Conservation (phyloP, 2,113 vertebrate species). For the Panthera tigris region DNA sequence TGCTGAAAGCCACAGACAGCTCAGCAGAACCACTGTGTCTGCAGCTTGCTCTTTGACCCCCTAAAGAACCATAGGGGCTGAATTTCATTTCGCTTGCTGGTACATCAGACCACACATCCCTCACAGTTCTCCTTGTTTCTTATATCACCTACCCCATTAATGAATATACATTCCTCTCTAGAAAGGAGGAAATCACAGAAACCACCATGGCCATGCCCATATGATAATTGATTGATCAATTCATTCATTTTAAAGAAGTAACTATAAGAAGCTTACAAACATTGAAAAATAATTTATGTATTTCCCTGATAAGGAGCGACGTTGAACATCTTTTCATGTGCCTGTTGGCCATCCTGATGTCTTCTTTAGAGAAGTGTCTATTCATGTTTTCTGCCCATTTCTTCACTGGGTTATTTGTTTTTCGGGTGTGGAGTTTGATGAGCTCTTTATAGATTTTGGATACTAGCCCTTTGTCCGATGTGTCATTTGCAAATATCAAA, state of each 20-base stretch:
- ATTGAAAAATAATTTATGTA: neutral
- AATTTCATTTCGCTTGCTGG: neutral
- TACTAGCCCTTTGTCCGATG: too few species aligned
- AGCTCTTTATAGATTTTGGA: too few species aligned
- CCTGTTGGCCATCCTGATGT: too few species aligned
- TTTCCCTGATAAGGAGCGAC: too few species aligned
- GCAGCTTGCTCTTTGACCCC: constrained; percentile 22
- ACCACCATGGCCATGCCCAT: neutral
- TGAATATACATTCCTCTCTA: neutral
- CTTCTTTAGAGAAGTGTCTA: too few species aligned
- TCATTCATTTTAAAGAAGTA: neutral
- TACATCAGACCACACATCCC: neutral
- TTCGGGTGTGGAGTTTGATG: too few species aligned
- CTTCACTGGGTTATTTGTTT: too few species aligned
- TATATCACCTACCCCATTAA: neutral
- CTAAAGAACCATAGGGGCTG: constrained; percentile 10
- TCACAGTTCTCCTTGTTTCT: neutral
- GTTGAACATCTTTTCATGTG: too few species aligned
- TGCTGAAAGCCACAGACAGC: neutral
- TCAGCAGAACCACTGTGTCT: constrained; percentile 41
- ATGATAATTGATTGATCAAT: neutral
- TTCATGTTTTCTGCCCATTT: too few species aligned
- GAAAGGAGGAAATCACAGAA: neutral
- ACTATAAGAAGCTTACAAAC: neutral
- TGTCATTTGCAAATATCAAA: too few species aligned